Conservation (phyloP, 2,797 vertebrate genomes). For the Morelia viridis region DNA sequence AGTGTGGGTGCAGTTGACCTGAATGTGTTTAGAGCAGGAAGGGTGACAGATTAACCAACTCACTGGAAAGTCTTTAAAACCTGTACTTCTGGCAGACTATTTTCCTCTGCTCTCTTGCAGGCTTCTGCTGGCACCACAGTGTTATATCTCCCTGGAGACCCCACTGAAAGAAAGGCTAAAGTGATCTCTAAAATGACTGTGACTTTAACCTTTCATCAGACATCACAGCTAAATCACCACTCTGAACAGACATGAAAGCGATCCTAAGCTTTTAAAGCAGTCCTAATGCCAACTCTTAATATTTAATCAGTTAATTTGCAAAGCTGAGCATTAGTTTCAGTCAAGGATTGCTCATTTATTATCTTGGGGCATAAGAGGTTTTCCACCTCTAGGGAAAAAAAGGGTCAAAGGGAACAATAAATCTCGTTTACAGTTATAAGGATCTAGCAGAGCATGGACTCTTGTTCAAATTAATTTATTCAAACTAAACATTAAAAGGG, state of each 20-base stretch:
- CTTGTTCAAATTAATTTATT: neutral
- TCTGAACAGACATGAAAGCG: slow-evolving; percentile 48
- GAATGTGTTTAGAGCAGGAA: neutral
- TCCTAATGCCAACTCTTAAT: slow-evolving; percentile 53
- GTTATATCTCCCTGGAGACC: slow-evolving; percentile 47
- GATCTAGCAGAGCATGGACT: neutral
- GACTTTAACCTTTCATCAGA: slow-evolving; percentile 46
- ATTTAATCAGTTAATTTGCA: slow-evolving; percentile 56
- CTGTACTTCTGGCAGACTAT: neutral
- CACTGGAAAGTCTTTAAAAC: slow-evolving; percentile 19
- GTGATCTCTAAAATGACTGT: slow-evolving; percentile 41
- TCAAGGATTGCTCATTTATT: slow-evolving; percentile 33
- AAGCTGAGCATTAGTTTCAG: slow-evolving; percentile 50
- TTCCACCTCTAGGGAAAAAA: neutral
- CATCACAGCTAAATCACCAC: slow-evolving; percentile 56
- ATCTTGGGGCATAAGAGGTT: neutral
- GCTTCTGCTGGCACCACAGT: slow-evolving; percentile 31
- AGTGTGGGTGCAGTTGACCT: neutral
- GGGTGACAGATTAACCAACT: neutral
- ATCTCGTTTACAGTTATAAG: neutral
- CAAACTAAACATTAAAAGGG: too few relatives aligned
- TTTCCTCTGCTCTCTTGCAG: slow-evolving; percentile 4
- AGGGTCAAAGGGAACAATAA: neutral
- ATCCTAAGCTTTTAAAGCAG: slow-evolving; percentile 41
- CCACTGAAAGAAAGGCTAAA: slow-evolving; percentile 41